A percentile compares a stretch with the other conserved stretches of the same genome.
Conservation (phyloP, 2,888 invertebrate genomes). For the Tromatobia lineatoria region DNA sequence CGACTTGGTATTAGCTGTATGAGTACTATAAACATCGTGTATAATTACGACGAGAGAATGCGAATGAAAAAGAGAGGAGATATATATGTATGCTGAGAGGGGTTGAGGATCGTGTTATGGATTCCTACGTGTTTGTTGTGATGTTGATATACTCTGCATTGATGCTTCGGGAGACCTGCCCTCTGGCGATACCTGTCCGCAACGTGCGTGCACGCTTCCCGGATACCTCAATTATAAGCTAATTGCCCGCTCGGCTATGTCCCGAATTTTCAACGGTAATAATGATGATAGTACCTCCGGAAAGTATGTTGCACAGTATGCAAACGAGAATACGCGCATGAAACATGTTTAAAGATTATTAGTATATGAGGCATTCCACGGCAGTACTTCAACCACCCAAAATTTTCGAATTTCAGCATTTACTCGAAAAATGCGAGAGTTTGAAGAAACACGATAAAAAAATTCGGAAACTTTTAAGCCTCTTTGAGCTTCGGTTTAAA, state of each 20-base stretch:
- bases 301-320: slow-evolving; percentile 16
- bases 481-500: too few species aligned
- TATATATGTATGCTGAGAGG: neutral
- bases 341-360: slow-evolving; percentile 19
- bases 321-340: slow-evolving; percentile 13
- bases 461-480: too few species aligned
- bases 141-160: slow-evolving; percentile 42
- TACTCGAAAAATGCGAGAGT: neutral
- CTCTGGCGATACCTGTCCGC: slow-evolving; percentile 54
- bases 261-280: slow-evolving; percentile 51
- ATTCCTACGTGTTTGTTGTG: neutral
- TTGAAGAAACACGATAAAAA: too few species aligned
- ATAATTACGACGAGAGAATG: slow-evolving; percentile 50
- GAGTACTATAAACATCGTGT: slow-evolving; percentile 2
- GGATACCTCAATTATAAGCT: slow-evolving; percentile 59
- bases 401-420: neutral
- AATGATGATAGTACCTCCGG: neutral
- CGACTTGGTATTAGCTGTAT: neutral
- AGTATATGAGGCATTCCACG: neutral
- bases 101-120: slow-evolving; percentile 1
- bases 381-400: neutral
- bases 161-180: slow-evolving; percentile 52
- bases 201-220: slow-evolving; percentile 40
- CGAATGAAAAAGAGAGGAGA: slow-evolving; percentile 30
- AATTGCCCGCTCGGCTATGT: slow-evolving; percentile 50